phyloP scores from a whole-genome alignment of 2,797 vertebrate genomes.

The Tenualosa thibaudeaui region DNA sequence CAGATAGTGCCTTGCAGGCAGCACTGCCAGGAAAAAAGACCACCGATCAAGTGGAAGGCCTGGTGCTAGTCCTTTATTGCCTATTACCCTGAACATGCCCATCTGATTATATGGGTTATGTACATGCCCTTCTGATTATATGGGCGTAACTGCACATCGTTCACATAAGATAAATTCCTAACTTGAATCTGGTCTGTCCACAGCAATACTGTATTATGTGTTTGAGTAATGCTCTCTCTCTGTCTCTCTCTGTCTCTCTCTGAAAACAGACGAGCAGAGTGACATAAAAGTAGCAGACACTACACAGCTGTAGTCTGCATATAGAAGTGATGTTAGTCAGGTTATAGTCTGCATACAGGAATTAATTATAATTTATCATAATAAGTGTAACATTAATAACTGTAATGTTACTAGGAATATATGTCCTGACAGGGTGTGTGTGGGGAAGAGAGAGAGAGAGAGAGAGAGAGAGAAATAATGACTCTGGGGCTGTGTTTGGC shows the following conservation, averaged over 20 bases:
- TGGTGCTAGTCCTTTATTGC: too few species aligned
- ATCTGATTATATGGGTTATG: too few species aligned
- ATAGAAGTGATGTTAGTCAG: too few species aligned
- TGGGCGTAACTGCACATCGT: not conserved
- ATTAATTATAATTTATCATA: too few species aligned
- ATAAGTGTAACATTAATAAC: too few species aligned
- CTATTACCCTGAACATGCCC: too few species aligned
- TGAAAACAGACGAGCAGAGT: not conserved
- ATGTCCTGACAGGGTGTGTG: not conserved
- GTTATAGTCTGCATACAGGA: too few species aligned
- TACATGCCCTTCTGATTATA: too few species aligned
- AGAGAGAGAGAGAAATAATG: slow-evolving; percentile 2
- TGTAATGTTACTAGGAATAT: too few species aligned
- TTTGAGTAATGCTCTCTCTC: not conserved
- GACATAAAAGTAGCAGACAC: not conserved
- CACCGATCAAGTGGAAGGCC: too few species aligned
- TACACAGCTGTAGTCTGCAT: not conserved
- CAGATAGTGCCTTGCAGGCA: too few species aligned
- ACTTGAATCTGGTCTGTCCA: not conserved
- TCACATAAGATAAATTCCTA: not conserved
- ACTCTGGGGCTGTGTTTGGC: not conserved
- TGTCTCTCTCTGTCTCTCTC: not conserved
- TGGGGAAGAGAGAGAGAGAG: not conserved
- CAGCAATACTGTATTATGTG: not conserved
- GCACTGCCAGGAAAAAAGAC: too few species aligned